Evolutionary conservation across 2,113 vertebrate genomes (phyloP).

Genomic region (Cricetomys ansorgei): DNA sequence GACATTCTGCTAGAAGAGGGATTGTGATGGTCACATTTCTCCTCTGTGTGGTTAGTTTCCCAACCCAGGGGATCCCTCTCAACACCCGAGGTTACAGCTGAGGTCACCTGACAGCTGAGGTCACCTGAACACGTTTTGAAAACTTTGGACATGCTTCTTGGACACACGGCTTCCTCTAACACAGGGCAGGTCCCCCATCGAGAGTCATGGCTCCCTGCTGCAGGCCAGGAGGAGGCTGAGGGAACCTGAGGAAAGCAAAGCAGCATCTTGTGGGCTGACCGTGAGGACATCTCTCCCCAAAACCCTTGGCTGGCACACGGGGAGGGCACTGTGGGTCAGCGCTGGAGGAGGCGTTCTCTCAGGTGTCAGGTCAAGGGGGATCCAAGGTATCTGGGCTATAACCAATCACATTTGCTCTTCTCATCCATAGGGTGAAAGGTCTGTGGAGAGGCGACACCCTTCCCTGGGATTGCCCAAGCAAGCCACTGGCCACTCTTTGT

Average conservation of each 20-base stretch:
- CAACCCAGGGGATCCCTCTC: background rate
- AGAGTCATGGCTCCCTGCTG: background rate
- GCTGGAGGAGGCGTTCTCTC: background rate
- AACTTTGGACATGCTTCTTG: background rate
- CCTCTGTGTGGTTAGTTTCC: background rate
- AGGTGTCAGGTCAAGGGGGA: background rate
- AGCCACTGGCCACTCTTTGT: background rate
- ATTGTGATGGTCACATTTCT: background rate
- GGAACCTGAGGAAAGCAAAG: background rate
- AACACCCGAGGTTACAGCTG: no score
- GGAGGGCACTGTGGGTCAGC: background rate
- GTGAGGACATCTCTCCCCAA: background rate
- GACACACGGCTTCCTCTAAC: background rate
- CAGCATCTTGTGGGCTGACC: background rate
- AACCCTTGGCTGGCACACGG: no score
- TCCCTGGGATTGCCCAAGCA: fast-evolving
- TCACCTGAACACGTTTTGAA: background rate
- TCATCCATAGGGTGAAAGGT: background rate
- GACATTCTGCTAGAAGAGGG: background rate
- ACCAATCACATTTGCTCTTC: background rate
- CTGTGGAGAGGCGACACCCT: no score
- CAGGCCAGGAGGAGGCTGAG: background rate
- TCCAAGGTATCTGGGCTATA: no score
- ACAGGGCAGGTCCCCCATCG: fast-evolving
- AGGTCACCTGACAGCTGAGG: no score